These are phyloP conservation scores for Podabrus alpinus DNA, from an alignment of 2,888 invertebrate species.

Conservation along the genomic window DNA sequence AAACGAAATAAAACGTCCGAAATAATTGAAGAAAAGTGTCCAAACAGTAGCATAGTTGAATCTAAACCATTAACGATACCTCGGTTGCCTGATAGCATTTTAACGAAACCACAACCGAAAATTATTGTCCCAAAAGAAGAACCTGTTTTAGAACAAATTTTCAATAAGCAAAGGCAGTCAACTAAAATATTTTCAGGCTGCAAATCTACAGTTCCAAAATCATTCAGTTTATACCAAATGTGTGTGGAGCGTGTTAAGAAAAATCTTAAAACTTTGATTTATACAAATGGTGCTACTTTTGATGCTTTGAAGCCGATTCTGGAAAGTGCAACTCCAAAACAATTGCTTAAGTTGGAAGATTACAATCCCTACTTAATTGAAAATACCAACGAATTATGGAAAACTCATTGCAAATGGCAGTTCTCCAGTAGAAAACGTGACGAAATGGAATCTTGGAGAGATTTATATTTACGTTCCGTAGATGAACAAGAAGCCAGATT, in stretches of 20 bases:
- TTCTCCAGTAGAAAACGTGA: conserved; percentile 74
- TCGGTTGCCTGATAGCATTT: neutral
- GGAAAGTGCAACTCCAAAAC: conserved; percentile 81
- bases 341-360: conserved; percentile 83
- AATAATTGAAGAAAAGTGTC: no score
- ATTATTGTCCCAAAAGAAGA: conserved; percentile 9
- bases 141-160: neutral
- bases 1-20: neutral
- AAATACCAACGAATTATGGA: conserved; percentile 89
- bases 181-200: conserved; percentile 89
- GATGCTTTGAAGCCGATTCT: conserved; percentile 86
- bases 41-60: neutral
- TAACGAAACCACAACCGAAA: neutral
- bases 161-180: conserved; percentile 19
- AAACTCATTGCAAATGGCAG: conserved; percentile 77
- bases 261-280: conserved; percentile 90
- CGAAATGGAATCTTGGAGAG: conserved; percentile 89
- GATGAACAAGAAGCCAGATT: conserved; percentile 85
- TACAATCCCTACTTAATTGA: conserved; percentile 90
- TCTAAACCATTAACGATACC: neutral
- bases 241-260: conserved; percentile 87
- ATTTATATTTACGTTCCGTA: conserved; percentile 84
- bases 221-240: conserved; percentile 79
- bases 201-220: conserved; percentile 62
- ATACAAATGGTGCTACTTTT: conserved; percentile 91